phyloP scores from a whole-genome alignment of 2,888 invertebrate species.

The Acrobasis suavella region DNA sequence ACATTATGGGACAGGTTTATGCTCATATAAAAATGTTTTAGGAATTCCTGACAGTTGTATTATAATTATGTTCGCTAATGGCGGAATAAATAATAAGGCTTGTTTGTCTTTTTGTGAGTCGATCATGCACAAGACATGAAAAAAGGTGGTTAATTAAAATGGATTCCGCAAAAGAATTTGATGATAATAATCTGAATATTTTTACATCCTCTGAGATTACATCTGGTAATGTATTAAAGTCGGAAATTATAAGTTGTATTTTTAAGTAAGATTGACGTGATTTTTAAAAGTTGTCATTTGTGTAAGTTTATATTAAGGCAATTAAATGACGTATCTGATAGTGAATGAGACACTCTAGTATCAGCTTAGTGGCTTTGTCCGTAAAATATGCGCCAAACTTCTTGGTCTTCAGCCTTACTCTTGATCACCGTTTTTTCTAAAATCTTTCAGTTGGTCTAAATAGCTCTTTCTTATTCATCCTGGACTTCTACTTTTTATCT shows the following conservation, averaged over 20 bases:
- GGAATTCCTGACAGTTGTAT: conserved; percentile 20
- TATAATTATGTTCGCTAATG: conserved; percentile 17
- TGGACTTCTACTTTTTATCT: too few relatives aligned
- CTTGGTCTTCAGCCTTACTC: too few relatives aligned
- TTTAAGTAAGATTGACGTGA: too few relatives aligned
- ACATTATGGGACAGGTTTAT: conserved; percentile 21
- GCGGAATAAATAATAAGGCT: conserved; percentile 13
- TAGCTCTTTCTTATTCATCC: too few relatives aligned
- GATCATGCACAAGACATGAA: neutral
- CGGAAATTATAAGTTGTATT: neutral
- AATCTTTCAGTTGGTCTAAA: too few relatives aligned
- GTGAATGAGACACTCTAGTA: too few relatives aligned
- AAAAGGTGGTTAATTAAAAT: conserved; percentile 3
- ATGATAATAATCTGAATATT: neutral
- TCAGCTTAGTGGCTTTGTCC: too few relatives aligned
- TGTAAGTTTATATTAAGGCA: too few relatives aligned
- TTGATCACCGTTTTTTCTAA: too few relatives aligned
- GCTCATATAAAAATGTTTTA: conserved; percentile 17
- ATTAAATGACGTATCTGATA: too few relatives aligned
- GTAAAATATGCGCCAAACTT: too few relatives aligned
- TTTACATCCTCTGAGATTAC: neutral
- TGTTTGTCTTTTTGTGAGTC: conserved; percentile 13
- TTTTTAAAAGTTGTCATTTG: neutral
- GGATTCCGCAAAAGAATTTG: neutral
- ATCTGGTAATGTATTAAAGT: neutral